Evolutionary conservation across 2,113 vertebrate species (phyloP).

Genomic region (Vimba vimba): DNA sequence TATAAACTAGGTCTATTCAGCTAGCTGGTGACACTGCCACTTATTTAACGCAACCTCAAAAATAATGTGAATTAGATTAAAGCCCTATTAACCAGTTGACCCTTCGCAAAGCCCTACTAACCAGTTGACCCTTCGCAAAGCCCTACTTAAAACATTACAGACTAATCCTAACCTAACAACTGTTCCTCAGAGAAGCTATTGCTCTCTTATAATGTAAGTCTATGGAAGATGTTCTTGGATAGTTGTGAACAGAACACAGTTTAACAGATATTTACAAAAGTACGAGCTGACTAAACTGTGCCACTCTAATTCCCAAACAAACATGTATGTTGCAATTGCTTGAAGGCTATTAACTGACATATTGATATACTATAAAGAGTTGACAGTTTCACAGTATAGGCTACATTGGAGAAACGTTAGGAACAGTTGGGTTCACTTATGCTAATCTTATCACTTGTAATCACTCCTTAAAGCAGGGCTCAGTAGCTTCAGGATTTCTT

Average conservation of each 20-base stretch:
- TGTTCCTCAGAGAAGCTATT: neutral
- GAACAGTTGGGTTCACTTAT: neutral
- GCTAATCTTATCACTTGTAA: neutral
- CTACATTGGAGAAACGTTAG: neutral
- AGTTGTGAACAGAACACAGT: neutral
- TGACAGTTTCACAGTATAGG: neutral
- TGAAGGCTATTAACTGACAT: neutral
- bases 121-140: neutral
- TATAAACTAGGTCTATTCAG: neutral
- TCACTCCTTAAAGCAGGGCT: no score
- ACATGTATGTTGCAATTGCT: neutral
- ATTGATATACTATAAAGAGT: neutral
- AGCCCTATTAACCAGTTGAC: neutral
- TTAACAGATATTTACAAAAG: neutral
- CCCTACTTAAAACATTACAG: neutral
- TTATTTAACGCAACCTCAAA: neutral
- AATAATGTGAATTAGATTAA: neutral
- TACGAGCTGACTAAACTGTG: neutral
- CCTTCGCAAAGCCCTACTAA: neutral
- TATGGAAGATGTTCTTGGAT: neutral
- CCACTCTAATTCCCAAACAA: neutral
- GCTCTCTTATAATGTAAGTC: neutral
- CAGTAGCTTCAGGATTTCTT: no score
- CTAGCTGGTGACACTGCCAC: neutral
- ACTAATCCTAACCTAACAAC: neutral